Evolutionary conservation across 2,888 invertebrate genomes (phyloP).

Genomic region (Xestobium rufovillosum): DNA sequence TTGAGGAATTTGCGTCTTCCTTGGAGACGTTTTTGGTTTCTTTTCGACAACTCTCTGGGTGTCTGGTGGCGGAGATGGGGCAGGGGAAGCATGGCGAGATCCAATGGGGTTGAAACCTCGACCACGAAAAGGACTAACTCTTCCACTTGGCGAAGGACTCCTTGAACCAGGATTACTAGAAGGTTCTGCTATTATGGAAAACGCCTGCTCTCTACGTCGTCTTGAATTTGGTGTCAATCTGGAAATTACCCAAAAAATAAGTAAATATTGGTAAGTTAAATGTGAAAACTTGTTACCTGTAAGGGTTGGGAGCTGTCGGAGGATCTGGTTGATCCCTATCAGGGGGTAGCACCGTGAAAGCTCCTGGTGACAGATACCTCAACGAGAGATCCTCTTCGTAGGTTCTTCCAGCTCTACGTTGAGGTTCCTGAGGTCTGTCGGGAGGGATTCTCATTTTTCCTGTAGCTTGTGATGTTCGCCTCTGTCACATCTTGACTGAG

Average conservation of each 20-base stretch:
- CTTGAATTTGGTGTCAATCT: conserved; percentile 34
- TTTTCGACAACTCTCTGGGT: conserved; percentile 19
- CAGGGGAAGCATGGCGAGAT: conserved; percentile 39
- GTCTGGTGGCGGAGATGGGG: conserved; percentile 35
- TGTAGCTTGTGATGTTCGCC: no score
- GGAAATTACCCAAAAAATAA: conserved; percentile 10
- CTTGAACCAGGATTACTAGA: conserved; percentile 32
- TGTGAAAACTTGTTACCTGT: conserved; percentile 31
- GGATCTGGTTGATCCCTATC: conserved; percentile 34
- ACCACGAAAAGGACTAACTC: conserved; percentile 42
- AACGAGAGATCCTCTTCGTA: conserved; percentile 37
- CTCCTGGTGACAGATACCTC: conserved; percentile 38
- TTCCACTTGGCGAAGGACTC: conserved; percentile 37
- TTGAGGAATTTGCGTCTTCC: conserved; percentile 32
- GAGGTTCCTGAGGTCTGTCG: conserved; percentile 25
- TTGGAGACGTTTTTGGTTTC: conserved; percentile 15
- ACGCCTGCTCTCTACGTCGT: conserved; percentile 37
- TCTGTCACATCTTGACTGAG: conserved; percentile 1
- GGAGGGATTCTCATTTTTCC: conserved; percentile 36
- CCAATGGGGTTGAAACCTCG: conserved; percentile 41
- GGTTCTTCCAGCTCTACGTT: conserved; percentile 32
- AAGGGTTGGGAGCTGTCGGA: conserved; percentile 36
- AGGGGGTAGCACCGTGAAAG: conserved; percentile 39
- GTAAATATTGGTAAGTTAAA: not conserved
- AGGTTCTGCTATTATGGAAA: conserved; percentile 41